Base-by-base conservation (phyloP, 1,140 invertebrate species). In the Trissolcus basalis region DNA sequence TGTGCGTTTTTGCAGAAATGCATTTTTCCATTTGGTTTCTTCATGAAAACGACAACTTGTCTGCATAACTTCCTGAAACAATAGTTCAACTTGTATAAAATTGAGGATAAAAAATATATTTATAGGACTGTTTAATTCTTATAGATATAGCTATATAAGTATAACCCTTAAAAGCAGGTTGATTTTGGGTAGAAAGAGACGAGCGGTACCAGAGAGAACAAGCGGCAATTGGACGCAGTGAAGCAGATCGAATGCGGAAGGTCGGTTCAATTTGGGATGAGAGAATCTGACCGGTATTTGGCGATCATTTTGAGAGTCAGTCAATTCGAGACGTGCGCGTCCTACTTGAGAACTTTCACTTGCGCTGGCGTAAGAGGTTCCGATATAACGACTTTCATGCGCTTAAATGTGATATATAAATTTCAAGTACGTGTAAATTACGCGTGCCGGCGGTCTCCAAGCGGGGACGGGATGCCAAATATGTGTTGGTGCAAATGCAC, bases 341-440 rank as follows among this genome's bases (percentile, higher is more conserved):
- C 85, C 86, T 87, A 88, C 86, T 88, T 87, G 82, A 77, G 63
- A 83, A 87, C 87, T 88, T 88, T 88, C 87, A 88, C 87, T 88
- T 86, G 82, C 63, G 83, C 82, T 86, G 84, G 81, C 85, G 85
- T 86, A 86, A 86, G 84, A 86, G 80, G 75, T 81, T 80, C 83
- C 82, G 81, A 86, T 81, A 82, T 74, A 77, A 72, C 70, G 65
- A 74, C 70, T 78, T 78, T 74, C 76, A 79, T 76, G 58, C 77
- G 59, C 74, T 71, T 60, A 68, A 78, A 74, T 81, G 80, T 77
- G 73, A 81, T 74, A 74, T 74, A 78, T 71, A 74, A 74, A 74
- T 74, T 78, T 78, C 76, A 70, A 74, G 75, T 77, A 77, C 60
- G 70, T 74, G 76, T 73, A 74, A 74, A 75, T 71, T 69, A 74